phyloP scores from a whole-genome alignment of 2,113 vertebrate genomes.

The Actenoides hombroni region DNA sequence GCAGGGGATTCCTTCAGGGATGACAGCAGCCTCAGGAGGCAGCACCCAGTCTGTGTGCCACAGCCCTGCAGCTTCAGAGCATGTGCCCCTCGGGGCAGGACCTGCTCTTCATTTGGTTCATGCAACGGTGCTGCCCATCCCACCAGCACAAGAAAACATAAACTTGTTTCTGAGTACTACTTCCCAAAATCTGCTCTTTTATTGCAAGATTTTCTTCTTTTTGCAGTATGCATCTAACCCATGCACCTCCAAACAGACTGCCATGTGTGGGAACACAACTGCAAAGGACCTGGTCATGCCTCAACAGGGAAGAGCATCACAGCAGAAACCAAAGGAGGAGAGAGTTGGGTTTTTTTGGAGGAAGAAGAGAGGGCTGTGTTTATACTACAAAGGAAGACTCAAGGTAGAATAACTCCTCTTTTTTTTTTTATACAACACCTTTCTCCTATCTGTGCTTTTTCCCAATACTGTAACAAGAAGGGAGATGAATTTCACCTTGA shows the following conservation, averaged over 20 bases:
- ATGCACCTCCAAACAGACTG: not conserved
- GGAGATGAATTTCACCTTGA: not conserved
- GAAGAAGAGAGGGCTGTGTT: not conserved
- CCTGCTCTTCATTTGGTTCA: not conserved
- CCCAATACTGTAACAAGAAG: not conserved
- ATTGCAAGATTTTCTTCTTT: not conserved
- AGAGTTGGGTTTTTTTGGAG: not conserved
- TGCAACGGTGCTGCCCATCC: not conserved
- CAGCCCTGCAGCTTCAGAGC: not conserved
- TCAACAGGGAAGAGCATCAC: not conserved
- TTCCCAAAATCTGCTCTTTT: not conserved
- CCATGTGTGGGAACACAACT: not conserved
- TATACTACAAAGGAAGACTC: not conserved
- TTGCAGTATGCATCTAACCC: not conserved
- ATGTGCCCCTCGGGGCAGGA: not conserved
- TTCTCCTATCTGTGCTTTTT: not conserved
- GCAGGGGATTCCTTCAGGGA: not conserved
- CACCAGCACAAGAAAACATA: not conserved
- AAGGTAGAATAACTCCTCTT: not conserved
- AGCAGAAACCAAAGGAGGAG: not conserved
- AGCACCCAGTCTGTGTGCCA: not conserved
- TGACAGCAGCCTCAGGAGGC: accelerated
- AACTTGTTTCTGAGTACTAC: not conserved
- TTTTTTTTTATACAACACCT: not conserved
- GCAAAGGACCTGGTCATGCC: not conserved